A percentile compares a stretch with the other conserved stretches of the same genome.
Evolutionary conservation across 2,888 invertebrate species (phyloP).

Genomic region (Crocallis elinguaria): DNA sequence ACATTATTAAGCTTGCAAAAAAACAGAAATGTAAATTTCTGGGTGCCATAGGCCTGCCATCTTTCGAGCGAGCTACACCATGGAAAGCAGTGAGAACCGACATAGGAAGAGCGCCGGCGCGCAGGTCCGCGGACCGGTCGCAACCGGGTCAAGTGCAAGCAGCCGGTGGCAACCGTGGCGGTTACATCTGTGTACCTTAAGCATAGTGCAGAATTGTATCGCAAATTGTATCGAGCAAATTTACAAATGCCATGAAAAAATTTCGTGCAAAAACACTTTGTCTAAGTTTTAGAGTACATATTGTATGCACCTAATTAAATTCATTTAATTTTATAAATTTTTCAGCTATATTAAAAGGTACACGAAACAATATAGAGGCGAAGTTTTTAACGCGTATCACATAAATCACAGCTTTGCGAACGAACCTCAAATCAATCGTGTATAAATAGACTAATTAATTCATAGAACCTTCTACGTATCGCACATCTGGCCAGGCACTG

Average conservation of each 20-base stretch:
- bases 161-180: conserved; percentile 30
- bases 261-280: too few relatives aligned
- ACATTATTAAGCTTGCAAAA: too few relatives aligned
- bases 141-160: conserved; percentile 72
- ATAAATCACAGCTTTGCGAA: conserved; percentile 11
- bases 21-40: too few relatives aligned
- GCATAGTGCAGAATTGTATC: background rate
- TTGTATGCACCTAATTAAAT: too few relatives aligned
- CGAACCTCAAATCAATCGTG: conserved; percentile 34
- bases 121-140: conserved; percentile 51
- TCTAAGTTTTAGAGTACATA: too few relatives aligned
- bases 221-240: too few relatives aligned
- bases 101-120: conserved; percentile 65
- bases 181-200: conserved; percentile 63
- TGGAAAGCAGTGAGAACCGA: conserved; percentile 34
- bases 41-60: too few relatives aligned
- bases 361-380: too few relatives aligned
- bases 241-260: too few relatives aligned
- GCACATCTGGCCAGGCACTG: conserved; percentile 21
- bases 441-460: conserved; percentile 55
- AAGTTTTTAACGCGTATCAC: background rate
- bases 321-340: too few relatives aligned
- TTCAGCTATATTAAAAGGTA: too few relatives aligned
- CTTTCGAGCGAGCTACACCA: background rate
- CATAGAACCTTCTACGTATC: conserved; percentile 43